Evolutionary conservation across 2,113 vertebrate species (phyloP).

Genomic region (Tursiops truncatus): DNA sequence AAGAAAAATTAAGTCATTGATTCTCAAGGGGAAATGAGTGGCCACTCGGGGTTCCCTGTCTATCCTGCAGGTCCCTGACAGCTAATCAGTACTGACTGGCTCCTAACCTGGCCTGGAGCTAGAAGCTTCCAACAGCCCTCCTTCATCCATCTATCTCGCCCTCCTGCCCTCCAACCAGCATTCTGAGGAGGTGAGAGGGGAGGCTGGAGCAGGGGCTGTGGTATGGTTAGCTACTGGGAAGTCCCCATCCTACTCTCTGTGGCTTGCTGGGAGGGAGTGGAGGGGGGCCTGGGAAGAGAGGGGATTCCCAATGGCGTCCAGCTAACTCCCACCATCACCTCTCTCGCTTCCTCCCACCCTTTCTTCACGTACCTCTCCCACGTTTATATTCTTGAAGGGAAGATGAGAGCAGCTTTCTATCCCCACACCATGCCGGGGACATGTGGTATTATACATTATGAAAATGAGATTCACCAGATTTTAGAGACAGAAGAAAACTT

Average conservation of each 20-base stretch:
- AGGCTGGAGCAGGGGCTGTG: not conserved
- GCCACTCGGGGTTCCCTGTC: not conserved
- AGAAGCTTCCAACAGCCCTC: not conserved
- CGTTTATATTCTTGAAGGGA: conserved; percentile 10
- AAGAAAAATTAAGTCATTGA: not conserved
- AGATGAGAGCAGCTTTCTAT: conserved; percentile 46
- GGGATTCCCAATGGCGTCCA: not conserved
- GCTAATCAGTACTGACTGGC: not conserved
- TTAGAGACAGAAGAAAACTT: conserved; percentile 29
- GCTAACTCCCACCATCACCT: not conserved
- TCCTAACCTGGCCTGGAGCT: not conserved
- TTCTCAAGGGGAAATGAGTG: not conserved
- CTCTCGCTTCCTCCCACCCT: not conserved
- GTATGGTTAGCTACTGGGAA: not conserved
- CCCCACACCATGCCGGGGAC: conserved; percentile 36
- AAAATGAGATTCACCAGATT: conserved; percentile 67
- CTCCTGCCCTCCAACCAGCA: not conserved
- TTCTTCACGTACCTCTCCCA: not conserved
- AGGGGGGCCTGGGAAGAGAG: not conserved
- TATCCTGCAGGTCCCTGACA: not conserved
- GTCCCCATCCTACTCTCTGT: not conserved
- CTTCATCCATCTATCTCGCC: not conserved
- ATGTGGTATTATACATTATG: conserved; percentile 60
- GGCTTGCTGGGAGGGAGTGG: not conserved
- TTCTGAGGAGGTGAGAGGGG: too few relatives aligned